These are phyloP conservation scores for Holacanthella duospinosa DNA, from an alignment of 2,888 invertebrate species.

Conservation along the genomic window DNA sequence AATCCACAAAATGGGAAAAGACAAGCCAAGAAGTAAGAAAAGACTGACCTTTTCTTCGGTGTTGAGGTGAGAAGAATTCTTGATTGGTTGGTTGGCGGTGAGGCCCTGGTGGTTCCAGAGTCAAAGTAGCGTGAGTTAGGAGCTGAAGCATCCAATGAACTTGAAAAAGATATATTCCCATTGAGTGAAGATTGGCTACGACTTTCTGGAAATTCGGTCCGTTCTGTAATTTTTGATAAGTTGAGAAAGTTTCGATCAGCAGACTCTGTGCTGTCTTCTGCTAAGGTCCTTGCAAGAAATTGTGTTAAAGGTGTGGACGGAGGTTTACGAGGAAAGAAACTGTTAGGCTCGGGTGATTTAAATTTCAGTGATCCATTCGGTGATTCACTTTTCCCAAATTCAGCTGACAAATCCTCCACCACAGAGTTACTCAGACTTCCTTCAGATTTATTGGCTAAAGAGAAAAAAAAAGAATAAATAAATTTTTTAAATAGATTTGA, in stretches of 20 bases:
- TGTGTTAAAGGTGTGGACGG: conserved; percentile 12
- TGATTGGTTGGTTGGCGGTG: not conserved
- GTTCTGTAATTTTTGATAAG: conserved; percentile 35
- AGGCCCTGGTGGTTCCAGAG: conserved; percentile 21
- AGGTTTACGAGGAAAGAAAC: conserved; percentile 10
- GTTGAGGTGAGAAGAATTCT: not conserved
- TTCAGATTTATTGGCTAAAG: conserved; percentile 25
- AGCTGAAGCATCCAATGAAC: not conserved
- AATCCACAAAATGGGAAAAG: conserved; percentile 33
- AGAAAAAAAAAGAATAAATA: conserved; percentile 3
- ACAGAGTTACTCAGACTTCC: conserved; percentile 22
- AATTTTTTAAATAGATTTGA: no score
- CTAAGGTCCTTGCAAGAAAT: conserved; percentile 10
- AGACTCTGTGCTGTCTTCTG: conserved; percentile 14
- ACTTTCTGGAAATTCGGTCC: conserved; percentile 30
- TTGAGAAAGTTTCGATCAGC: conserved; percentile 12
- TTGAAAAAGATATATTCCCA: not conserved
- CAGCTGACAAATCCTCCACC: conserved; percentile 26
- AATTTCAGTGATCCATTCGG: not conserved
- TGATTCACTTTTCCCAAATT: no score
- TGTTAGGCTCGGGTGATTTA: not conserved
- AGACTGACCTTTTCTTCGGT: conserved; percentile 32
- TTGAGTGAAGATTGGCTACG: conserved; percentile 9
- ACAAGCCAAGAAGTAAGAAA: conserved; percentile 29
- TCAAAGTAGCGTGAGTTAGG: conserved; percentile 1